Evolutionary conservation across 2,797 vertebrate species (phyloP), one percentile per base, ranked within the genome.

Genomic region (Melanotaenia boesemani): DNA sequence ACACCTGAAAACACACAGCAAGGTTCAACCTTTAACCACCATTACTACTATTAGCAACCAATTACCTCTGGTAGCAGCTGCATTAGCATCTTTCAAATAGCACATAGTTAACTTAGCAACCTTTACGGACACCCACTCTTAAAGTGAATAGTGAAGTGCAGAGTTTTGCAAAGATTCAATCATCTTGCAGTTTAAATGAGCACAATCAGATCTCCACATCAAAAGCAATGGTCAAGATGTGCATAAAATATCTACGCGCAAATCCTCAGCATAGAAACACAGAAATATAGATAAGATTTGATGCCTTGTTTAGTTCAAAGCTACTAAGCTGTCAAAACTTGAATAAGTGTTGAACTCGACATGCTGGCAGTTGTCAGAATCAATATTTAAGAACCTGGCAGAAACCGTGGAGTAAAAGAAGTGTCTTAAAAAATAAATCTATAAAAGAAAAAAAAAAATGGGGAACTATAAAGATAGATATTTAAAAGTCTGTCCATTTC

Each of bases 1-100:
- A 96, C 95, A 60, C 90, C 92, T 93, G 83, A 0, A 69, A 61
- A 80, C 7, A 74, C 39, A 75, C 1, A 0, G 18, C 18, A 48
- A 20, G 7, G 20, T 48, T 48, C 6, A 46, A 46, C 18, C 18
- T 20, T 46, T 20, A 18, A 18, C 15, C 39, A 15, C 15, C 13
- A 16, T 15, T 16, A 41, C 34, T 8, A 36, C 34, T 8, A 10
- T 36, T 10, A 6, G 4, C 16, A 18, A 16, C 15, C 16, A 18
- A 20, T 46, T 46, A 18, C 16, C 44, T 18, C 44, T 7, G 16
- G 16, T 46, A 46, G 44, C 41, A 16, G 41, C 5, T 15, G 41
- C 39, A 41, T 41, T 16, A 41, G 39, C 15, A 44, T 44, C 41
- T 16, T 37, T 9, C 1, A 12, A 11, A 3, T 18, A 46, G 16